Evolutionary conservation across 2,888 invertebrate species (phyloP).

Genomic region (Dascillus cervinus): DNA sequence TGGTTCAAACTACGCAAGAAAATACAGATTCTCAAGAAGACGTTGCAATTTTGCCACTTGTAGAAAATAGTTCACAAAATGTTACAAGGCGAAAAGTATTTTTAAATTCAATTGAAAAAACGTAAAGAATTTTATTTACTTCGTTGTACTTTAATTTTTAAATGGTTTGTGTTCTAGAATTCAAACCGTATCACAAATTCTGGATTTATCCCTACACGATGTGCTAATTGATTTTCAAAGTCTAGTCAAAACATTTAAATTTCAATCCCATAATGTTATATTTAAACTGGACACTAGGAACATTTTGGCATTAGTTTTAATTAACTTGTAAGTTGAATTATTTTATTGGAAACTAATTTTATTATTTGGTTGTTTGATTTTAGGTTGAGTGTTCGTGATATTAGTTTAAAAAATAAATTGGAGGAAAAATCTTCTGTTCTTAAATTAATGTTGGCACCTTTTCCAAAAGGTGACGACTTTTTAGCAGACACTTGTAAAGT

Average conservation of each 20-base stretch:
- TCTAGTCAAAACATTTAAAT: constrained; percentile 57
- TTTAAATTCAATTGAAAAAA: constrained; percentile 56
- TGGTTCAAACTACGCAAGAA: constrained; percentile 33
- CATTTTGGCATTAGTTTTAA: constrained; percentile 58
- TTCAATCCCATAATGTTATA: constrained; percentile 63
- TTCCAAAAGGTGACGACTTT: no score
- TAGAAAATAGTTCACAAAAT: constrained; percentile 59
- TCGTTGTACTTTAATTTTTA: background rate
- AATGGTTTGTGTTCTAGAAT: constrained; percentile 22
- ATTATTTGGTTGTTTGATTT: constrained; percentile 3
- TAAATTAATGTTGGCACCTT: no score
- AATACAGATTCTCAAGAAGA: constrained; percentile 32
- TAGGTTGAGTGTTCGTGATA: constrained; percentile 16
- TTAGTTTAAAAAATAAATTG: constrained; percentile 8
- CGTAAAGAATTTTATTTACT: constrained; percentile 35
- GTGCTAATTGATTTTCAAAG: constrained; percentile 42
- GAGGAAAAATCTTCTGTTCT: no score
- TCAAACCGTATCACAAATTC: constrained; percentile 23
- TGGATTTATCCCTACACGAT: constrained; percentile 12
- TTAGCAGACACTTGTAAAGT: no score
- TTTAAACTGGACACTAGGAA: constrained; percentile 68
- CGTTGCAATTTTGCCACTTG: constrained; percentile 52
- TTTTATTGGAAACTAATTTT: background rate
- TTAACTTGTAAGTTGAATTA: constrained; percentile 52
- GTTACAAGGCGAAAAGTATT: constrained; percentile 62